Conservation (phyloP, 2,888 invertebrate genomes). For the Tenodera sinensis region DNA sequence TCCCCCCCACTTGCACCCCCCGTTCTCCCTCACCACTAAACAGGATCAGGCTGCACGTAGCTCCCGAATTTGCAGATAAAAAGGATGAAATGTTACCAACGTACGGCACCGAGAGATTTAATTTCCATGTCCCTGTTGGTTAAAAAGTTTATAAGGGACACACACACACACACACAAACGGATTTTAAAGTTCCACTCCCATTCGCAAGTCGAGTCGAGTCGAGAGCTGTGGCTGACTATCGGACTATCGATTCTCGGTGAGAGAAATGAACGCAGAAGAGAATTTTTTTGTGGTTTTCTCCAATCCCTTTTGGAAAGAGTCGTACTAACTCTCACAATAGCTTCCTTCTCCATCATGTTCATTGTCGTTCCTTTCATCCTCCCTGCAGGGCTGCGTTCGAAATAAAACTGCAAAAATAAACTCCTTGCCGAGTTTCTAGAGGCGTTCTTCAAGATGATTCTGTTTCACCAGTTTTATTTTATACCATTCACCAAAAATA, state of each 20-base stretch:
- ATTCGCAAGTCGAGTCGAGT: background rate
- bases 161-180: background rate
- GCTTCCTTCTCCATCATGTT: background rate
- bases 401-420: background rate
- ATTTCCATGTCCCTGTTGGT: background rate
- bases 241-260: background rate
- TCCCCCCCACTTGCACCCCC: no score
- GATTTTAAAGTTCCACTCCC: background rate
- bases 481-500: background rate
- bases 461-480: background rate
- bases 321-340: background rate
- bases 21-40: background rate
- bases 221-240: background rate
- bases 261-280: background rate
- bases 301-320: background rate
- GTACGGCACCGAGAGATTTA: background rate
- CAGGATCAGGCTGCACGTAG: background rate
- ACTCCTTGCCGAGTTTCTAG: background rate
- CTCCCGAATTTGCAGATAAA: background rate
- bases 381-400: background rate
- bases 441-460: background rate
- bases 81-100: background rate
- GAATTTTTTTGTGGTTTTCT: background rate
- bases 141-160: background rate
- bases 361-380: background rate